Conservation (phyloP, 2,888 invertebrate species). For the Trachelus troglodyta region DNA sequence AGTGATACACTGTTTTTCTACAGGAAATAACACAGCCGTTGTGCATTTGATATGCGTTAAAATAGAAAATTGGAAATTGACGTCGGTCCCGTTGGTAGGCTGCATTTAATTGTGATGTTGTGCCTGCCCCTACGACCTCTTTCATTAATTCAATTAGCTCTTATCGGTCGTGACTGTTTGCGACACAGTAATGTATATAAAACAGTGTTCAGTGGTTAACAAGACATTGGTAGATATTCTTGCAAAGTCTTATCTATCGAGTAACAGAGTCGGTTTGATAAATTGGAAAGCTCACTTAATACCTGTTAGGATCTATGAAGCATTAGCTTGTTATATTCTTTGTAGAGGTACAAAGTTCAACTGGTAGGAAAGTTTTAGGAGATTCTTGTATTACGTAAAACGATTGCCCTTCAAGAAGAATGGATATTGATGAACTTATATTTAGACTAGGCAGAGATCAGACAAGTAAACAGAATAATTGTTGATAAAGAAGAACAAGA, state of each 20-base stretch:
- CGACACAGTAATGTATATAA: neutral
- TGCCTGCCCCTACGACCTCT: constrained; percentile 48
- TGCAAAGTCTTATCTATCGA: neutral
- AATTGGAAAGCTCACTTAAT: neutral
- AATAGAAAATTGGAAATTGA: neutral
- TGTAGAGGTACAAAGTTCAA: neutral
- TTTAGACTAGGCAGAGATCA: neutral
- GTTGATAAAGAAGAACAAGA: neutral
- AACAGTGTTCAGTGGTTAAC: neutral
- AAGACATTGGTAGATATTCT: neutral
- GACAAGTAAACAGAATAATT: neutral
- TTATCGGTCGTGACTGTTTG: constrained; percentile 35
- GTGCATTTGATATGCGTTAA: neutral
- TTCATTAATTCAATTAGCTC: constrained; percentile 52
- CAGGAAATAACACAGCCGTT: neutral
- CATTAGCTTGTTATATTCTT: neutral
- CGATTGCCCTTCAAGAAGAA: neutral
- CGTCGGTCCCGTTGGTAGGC: neutral
- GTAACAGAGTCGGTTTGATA: neutral
- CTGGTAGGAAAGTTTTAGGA: neutral
- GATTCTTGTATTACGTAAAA: neutral
- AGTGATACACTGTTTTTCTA: neutral
- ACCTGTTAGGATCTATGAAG: neutral
- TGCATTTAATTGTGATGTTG: constrained; percentile 23
- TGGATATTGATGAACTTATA: neutral